phyloP scores from a whole-genome alignment of 1,140 invertebrate species.

The Neotoxoptera formosana region DNA sequence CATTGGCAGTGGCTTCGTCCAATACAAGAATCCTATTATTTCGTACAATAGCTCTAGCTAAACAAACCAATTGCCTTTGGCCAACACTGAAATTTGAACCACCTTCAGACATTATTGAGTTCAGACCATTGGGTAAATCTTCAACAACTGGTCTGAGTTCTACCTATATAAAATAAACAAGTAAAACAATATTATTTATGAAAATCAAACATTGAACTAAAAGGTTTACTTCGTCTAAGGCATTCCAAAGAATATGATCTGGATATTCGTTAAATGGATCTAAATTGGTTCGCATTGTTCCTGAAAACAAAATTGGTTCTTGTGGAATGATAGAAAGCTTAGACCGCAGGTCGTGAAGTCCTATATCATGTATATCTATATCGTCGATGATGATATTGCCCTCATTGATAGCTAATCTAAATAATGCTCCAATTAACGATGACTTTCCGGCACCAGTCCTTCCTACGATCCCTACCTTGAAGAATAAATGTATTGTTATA shows the following conservation, averaged over 20 bases:
- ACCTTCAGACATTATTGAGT: background rate
- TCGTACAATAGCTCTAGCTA: background rate
- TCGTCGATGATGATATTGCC: slow-evolving; percentile 74
- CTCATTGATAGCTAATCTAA: slow-evolving; percentile 72
- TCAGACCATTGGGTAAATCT: background rate
- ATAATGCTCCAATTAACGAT: slow-evolving; percentile 83
- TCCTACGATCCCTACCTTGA: slow-evolving; percentile 77
- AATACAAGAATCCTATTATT: background rate
- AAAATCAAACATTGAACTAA: background rate
- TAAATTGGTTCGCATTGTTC: slow-evolving; percentile 79
- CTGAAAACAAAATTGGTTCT: slow-evolving; percentile 76
- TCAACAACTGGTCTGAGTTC: background rate
- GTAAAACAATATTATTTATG: background rate
- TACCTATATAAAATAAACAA: background rate
- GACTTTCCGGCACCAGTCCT: slow-evolving; percentile 92
- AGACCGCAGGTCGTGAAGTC: slow-evolving; percentile 74
- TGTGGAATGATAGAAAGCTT: slow-evolving; percentile 86
- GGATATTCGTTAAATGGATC: slow-evolving; percentile 77
- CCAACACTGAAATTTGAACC: background rate
- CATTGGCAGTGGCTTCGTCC: slow-evolving; percentile 2
- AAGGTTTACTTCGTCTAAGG: slow-evolving; percentile 67
- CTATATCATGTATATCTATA: slow-evolving; percentile 71
- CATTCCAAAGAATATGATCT: slow-evolving; percentile 69
- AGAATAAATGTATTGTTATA: slow-evolving; percentile 64
- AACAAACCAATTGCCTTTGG: background rate